phyloP scores from a whole-genome alignment of 92 coral and sea anemone species.

The Heliopora coerulea region DNA sequence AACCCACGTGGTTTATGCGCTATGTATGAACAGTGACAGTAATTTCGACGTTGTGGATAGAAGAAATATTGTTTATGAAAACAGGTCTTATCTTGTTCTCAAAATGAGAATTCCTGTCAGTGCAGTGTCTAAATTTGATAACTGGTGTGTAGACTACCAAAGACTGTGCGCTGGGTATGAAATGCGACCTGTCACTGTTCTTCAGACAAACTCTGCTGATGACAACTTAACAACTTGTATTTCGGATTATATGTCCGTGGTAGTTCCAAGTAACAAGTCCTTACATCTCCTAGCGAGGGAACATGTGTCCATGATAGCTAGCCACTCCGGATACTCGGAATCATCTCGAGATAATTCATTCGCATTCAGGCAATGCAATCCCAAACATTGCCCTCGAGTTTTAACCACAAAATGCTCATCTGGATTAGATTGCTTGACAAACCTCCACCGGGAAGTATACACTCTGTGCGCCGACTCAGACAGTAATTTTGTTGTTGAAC shows the following conservation, averaged over 20 bases:
- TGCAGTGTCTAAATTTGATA: conserved; percentile 40
- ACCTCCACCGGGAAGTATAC: conserved; percentile 38
- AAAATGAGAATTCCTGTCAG: conserved; percentile 46
- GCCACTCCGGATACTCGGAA: conserved; percentile 48
- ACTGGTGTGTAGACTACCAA: conserved; percentile 65
- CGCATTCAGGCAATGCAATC: conserved; percentile 44
- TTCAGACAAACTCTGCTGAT: background rate
- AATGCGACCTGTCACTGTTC: conserved; percentile 38
- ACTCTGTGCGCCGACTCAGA: conserved; percentile 58
- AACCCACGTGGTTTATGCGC: conserved; percentile 41
- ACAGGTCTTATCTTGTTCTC: conserved; percentile 41
- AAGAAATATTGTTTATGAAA: conserved; percentile 12
- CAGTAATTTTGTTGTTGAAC: conserved; percentile 49
- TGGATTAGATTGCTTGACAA: conserved; percentile 47
- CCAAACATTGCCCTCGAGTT: conserved; percentile 23
- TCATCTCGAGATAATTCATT: conserved; percentile 54
- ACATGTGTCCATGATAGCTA: conserved; percentile 25
- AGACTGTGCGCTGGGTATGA: conserved; percentile 44
- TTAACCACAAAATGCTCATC: conserved; percentile 37
- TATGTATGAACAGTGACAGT: conserved; percentile 59
- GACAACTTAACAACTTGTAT: background rate
- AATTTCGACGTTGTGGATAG: conserved; percentile 56
- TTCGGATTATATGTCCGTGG: conserved; percentile 8
- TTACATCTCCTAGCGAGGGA: conserved; percentile 1
- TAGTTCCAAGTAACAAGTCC: background rate